Evolutionary conservation across 2,888 invertebrate genomes (phyloP), one percentile per base, ranked within the genome.

Genomic region (Nomada flava): DNA sequence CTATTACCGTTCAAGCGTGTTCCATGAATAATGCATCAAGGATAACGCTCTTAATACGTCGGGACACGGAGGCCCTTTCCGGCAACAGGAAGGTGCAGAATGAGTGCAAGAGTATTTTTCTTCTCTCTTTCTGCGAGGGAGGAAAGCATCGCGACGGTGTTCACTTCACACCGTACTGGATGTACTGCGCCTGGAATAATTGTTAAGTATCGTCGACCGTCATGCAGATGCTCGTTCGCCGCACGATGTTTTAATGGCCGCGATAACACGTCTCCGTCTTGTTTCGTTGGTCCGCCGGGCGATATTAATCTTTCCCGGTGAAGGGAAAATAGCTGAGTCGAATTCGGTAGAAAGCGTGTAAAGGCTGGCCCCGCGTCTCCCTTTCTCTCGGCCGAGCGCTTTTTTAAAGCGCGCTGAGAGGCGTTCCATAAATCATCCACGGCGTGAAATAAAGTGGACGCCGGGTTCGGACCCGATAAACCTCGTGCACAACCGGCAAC

Each of bases 1-100:
- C 83, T 78, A 85, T 88, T 86, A 83, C 72, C 77, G 79, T 70
- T 78, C 78, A 77, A 79, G 83, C 79, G 79, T 81, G 80, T 79
- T 79, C 79, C 78, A 89, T 91, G 88, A 90, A 91, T 91, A 90
- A 91, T 89, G 83, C 79, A 91, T 87, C 81, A 76, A 64, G 85
- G 83, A 85, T 84, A 84, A 82, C 81, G 82, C 79, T 78, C 79
- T 86, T 85, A 89, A 87, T 86, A 85, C 79, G 23, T 23, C 60
- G 64, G 63, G 65, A 70, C 60, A 74, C 63, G 64, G 23, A 20
- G 71, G 20, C 60, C 84, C 63, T 76, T 84, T 83, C 68, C 76
- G 64, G n/a, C 69, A 18, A 64, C 67, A 36, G 36, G 68, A 23
- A 29, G 2, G 68, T 59, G 55, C 63, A 47, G 18, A 7, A 20